Conservation (phyloP, 2,888 invertebrate species). For the Pachymerium ferrugineum region DNA sequence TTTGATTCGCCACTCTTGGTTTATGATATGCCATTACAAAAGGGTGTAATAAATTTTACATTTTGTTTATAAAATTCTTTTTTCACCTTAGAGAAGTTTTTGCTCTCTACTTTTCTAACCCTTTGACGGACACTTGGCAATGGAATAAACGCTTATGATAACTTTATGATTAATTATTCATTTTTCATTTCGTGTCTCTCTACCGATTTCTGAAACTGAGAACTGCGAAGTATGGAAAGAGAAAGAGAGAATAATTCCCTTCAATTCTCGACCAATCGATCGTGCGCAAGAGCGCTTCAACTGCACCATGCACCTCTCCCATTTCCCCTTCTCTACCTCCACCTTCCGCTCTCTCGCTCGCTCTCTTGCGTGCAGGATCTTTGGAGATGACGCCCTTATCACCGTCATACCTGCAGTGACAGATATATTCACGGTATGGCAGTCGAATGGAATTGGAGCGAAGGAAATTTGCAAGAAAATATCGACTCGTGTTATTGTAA, state of each 20-base stretch:
- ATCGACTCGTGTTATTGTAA: conserved; percentile 3
- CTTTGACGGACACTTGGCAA: not conserved
- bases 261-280: conserved; percentile 18
- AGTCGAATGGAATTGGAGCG: not conserved
- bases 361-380: not conserved
- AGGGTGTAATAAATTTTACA: not conserved
- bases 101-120: not conserved
- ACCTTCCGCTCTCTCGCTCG: too few relatives aligned
- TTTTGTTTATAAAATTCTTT: not conserved
- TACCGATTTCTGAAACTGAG: too few relatives aligned
- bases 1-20: not conserved
- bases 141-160: not conserved
- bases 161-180: conserved; percentile 21
- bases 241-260: conserved; percentile 10
- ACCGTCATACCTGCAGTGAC: conserved; percentile 14
- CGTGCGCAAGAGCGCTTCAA: not conserved
- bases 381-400: conserved; percentile 15
- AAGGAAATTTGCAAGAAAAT: conserved; percentile 14
- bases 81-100: not conserved
- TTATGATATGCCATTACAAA: not conserved
- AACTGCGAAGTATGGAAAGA: not conserved
- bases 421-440: conserved; percentile 7
- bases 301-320: not conserved
- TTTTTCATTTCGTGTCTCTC: conserved; percentile 16
- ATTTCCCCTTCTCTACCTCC: too few relatives aligned